Evolutionary conservation across 2,888 invertebrate species (phyloP).

Genomic region (Macrophya annulata): DNA sequence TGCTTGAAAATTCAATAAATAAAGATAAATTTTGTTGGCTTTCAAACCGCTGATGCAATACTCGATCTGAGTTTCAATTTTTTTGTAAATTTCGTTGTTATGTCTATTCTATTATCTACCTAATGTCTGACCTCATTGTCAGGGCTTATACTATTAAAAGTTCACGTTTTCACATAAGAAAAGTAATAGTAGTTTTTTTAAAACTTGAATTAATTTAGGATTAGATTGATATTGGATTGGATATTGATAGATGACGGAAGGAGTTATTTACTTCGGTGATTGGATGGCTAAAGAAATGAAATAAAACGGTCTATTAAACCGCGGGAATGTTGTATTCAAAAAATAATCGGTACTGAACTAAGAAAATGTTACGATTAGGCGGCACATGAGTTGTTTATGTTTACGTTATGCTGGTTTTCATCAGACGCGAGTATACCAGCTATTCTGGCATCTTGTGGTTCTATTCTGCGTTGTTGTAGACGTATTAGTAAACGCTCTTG

Average conservation of each 20-base stretch:
- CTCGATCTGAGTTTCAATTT: neutral
- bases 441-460: constrained; percentile 74
- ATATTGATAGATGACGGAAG: neutral
- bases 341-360: constrained; percentile 44
- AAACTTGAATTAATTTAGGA: neutral
- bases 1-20: neutral
- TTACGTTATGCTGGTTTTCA: neutral
- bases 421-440: constrained; percentile 68
- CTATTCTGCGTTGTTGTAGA: constrained; percentile 74
- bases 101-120: neutral
- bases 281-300: neutral
- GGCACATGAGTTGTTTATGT: neutral
- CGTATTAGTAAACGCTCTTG: constrained; percentile 82
- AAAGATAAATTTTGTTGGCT: neutral
- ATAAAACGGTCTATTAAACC: neutral
- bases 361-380: neutral
- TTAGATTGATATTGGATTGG: neutral
- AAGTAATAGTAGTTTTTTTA: neutral
- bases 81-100: neutral
- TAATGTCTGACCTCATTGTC: neutral
- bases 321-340: constrained; percentile 46
- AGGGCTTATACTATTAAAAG: neutral
- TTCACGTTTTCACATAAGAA: neutral
- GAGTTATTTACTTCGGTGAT: neutral
- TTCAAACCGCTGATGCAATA: constrained; percentile 26